Percentiles rank a stretch among this genome's conserved stretches.
These are phyloP conservation scores for Cosmorhoe ocellata DNA, from an alignment of 2,888 invertebrate genomes.

Conservation along the genomic window DNA sequence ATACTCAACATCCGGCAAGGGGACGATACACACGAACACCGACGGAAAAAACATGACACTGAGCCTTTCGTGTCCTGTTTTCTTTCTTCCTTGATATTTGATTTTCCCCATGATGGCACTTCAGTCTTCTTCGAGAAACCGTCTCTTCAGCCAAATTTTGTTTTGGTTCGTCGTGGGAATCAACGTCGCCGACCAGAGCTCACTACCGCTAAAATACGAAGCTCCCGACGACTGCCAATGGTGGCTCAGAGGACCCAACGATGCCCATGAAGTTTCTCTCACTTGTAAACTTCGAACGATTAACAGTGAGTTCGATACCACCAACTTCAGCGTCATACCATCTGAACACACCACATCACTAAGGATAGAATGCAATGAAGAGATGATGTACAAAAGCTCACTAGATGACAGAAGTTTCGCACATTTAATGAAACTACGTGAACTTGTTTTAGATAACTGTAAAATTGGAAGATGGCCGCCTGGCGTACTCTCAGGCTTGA, in stretches of 20 bases:
- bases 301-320: conserved; percentile 93
- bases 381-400: conserved; percentile 90
- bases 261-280: conserved; percentile 87
- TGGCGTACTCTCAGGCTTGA: conserved; percentile 89
- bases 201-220: conserved; percentile 84
- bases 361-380: conserved; percentile 90
- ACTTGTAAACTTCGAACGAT: conserved; percentile 91
- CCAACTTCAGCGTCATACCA: conserved; percentile 93
- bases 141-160: conserved; percentile 63
- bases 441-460: conserved; percentile 92
- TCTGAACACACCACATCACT: conserved; percentile 91
- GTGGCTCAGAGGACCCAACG: conserved; percentile 85
- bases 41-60: conserved; percentile 82
- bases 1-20: conserved; percentile 76
- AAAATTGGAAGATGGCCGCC: conserved; percentile 92
- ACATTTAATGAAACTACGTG: conserved; percentile 90
- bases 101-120: conserved; percentile 74
- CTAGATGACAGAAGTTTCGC: conserved; percentile 90
- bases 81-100: conserved; percentile 77
- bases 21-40: conserved; percentile 73
- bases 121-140: conserved; percentile 58
- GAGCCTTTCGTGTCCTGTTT: conserved; percentile 74
- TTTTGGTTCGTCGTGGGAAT: conserved; percentile 72
- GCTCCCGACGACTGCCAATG: conserved; percentile 94
- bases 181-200: conserved; percentile 75